Evolutionary conservation across 2,113 vertebrate genomes (phyloP).

Genomic region (Lamprotornis superbus): DNA sequence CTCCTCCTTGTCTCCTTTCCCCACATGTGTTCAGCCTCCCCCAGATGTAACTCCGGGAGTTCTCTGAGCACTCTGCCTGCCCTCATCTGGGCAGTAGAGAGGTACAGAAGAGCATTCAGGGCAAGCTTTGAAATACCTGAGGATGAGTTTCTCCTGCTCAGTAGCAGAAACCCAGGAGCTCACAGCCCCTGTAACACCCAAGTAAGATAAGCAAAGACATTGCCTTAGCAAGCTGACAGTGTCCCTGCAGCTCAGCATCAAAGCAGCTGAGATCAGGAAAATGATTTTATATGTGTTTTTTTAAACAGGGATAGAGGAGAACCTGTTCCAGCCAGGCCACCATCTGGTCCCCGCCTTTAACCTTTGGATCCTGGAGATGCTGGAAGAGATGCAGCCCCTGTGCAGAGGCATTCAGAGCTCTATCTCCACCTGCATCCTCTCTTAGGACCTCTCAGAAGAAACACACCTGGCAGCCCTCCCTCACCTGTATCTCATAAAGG

Average conservation of each 20-base stretch:
- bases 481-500: background rate
- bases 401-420: background rate
- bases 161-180: background rate
- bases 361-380: background rate
- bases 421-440: background rate
- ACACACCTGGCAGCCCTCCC: background rate
- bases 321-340: background rate
- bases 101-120: background rate
- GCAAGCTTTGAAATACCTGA: background rate
- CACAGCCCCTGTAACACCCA: background rate
- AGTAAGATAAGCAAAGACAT: background rate
- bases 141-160: background rate
- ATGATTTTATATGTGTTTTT: background rate
- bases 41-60: rapidly evolving
- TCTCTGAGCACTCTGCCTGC: background rate
- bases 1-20: background rate
- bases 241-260: background rate
- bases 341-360: background rate
- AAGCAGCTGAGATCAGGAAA: background rate
- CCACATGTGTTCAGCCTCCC: rapidly evolving
- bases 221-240: rapidly evolving
- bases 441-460: background rate
- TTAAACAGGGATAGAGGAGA: background rate
- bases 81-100: background rate
- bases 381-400: background rate